phyloP scores from a whole-genome alignment of 2,888 invertebrate species.

The Megastigmus dorsalis region DNA sequence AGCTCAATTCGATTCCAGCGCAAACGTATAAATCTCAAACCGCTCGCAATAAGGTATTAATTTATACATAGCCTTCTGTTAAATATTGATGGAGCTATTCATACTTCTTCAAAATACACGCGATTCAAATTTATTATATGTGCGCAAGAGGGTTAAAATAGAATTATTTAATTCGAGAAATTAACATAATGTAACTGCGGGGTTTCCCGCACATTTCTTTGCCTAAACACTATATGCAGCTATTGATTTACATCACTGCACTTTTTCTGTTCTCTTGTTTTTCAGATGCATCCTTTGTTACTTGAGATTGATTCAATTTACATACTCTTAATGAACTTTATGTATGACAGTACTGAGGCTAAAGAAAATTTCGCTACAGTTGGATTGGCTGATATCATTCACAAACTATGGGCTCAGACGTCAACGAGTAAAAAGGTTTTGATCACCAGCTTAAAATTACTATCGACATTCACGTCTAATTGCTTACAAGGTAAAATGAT shows the following conservation, averaged over 20 bases:
- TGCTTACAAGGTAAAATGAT: constrained; percentile 79
- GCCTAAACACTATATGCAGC: neutral
- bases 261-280: constrained; percentile 27
- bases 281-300: constrained; percentile 75
- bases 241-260: neutral
- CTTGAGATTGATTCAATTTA: constrained; percentile 78
- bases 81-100: neutral
- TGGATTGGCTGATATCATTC: constrained; percentile 78
- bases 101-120: neutral
- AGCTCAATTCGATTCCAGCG: constrained; percentile 75
- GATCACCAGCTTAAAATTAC: constrained; percentile 77
- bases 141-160: neutral
- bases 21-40: constrained; percentile 72
- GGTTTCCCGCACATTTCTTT: constrained; percentile 29
- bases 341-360: constrained; percentile 76
- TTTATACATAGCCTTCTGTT: neutral
- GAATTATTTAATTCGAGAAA: constrained; percentile 15
- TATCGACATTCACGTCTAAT: constrained; percentile 80
- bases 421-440: constrained; percentile 77
- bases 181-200: constrained; percentile 25
- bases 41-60: constrained; percentile 72
- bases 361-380: constrained; percentile 78
- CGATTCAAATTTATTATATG: neutral
- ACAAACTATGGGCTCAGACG: constrained; percentile 83
- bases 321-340: constrained; percentile 78